Evolutionary conservation across 2,888 invertebrate species (phyloP).

Genomic region (Operophtera brumata): DNA sequence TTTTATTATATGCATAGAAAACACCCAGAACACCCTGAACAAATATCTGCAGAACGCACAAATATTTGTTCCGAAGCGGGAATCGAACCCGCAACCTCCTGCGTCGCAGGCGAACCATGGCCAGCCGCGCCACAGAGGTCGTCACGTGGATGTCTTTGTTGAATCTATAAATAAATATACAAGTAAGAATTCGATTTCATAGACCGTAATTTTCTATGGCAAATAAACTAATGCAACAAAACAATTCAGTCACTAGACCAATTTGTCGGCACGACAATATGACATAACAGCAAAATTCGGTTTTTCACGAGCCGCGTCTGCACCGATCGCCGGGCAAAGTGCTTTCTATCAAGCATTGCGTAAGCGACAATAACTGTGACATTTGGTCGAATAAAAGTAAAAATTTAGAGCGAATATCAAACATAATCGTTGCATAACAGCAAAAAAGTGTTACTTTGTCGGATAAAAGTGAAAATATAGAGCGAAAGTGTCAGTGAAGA

Average conservation of each 20-base stretch:
- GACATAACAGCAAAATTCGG: slow-evolving; percentile 29
- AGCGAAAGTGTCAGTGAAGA: background rate
- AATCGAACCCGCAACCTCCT: too few species aligned
- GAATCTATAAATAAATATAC: too few species aligned
- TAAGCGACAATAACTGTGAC: slow-evolving; percentile 21
- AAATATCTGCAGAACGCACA: too few species aligned
- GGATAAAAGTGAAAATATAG: background rate
- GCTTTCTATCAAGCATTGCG: slow-evolving; percentile 30
- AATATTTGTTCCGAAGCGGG: too few species aligned
- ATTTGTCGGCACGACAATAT: slow-evolving; percentile 13
- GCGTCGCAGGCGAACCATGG: too few species aligned
- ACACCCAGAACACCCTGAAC: too few species aligned
- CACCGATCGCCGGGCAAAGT: slow-evolving; percentile 12
- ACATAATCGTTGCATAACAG: slow-evolving; percentile 10
- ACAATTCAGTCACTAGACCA: slow-evolving; percentile 9
- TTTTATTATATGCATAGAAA: too few species aligned
- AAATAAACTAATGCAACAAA: slow-evolving; percentile 14
- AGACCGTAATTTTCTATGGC: background rate
- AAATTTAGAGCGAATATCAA: slow-evolving; percentile 18
- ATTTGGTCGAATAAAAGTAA: slow-evolving; percentile 23
- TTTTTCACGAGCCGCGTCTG: slow-evolving; percentile 23
- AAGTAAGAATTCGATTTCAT: background rate
- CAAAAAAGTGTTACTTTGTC: slow-evolving; percentile 1
- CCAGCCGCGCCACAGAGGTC: too few species aligned
- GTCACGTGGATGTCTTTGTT: too few species aligned